Evolutionary conservation across 1,140 invertebrate species (phyloP).

Genomic region (Macrobrachium nipponense): DNA sequence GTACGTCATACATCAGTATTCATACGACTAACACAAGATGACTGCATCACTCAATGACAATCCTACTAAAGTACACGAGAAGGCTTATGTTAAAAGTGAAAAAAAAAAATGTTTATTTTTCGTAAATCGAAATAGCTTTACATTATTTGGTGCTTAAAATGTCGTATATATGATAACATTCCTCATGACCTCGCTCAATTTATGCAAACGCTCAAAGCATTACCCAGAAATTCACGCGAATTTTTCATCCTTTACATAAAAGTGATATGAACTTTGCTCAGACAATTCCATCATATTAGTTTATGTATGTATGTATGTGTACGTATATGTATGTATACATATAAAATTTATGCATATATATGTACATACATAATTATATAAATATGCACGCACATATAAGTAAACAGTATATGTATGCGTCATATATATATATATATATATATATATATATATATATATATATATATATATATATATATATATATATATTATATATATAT

Average conservation of each 20-base stretch:
- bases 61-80: too few species aligned
- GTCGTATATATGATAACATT: too few species aligned
- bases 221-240: not conserved
- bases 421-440: not conserved
- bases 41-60: too few species aligned
- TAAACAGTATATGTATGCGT: not conserved
- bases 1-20: too few species aligned
- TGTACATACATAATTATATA: not conserved
- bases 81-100: too few species aligned
- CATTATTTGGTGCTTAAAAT: too few species aligned
- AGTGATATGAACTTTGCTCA: too few species aligned
- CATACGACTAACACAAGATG: too few species aligned
- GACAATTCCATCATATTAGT: not conserved
- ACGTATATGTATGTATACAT: not conserved
- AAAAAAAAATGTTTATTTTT: too few species aligned
- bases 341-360: not conserved
- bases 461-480: not conserved
- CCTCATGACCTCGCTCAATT: not conserved
- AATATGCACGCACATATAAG: not conserved
- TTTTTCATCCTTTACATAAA: too few species aligned
- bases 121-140: too few species aligned
- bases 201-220: not conserved
- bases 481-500: not conserved
- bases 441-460: conserved; percentile 1
- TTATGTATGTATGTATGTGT: not conserved